Conservation (phyloP, 2,113 vertebrate species). For the Verasper variegatus region DNA sequence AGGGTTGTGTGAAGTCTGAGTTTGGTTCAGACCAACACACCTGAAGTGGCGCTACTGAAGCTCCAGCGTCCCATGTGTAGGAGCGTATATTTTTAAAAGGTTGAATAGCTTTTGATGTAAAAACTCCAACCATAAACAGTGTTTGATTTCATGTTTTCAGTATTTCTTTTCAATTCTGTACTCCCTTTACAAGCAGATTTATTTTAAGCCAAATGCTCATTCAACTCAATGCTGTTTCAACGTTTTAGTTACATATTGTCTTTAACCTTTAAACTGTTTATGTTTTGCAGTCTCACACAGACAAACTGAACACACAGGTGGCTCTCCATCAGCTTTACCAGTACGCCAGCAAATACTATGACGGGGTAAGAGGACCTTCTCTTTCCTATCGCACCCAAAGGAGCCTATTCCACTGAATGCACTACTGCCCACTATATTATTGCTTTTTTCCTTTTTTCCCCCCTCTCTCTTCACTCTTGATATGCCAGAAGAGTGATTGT, state of each 20-base stretch:
- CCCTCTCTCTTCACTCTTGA: slow-evolving; percentile 62
- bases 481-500: slow-evolving; percentile 76
- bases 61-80: no score
- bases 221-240: slow-evolving; percentile 7
- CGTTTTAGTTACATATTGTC: slow-evolving; percentile 8
- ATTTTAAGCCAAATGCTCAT: slow-evolving; percentile 1
- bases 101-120: no score
- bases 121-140: no score
- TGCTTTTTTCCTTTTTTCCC: slow-evolving; percentile 45
- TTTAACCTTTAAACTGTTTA: slow-evolving; percentile 51
- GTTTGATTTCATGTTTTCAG: no score
- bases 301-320: slow-evolving; percentile 95
- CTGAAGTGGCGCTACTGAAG: no score
- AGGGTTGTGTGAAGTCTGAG: background rate
- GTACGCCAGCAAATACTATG: slow-evolving; percentile 98
- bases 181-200: background rate
- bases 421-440: slow-evolving; percentile 74
- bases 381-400: slow-evolving; percentile 64
- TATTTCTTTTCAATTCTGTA: background rate
- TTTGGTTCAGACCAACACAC: background rate
- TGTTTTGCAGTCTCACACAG: slow-evolving; percentile 90
- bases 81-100: background rate
- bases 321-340: slow-evolving; percentile 98
- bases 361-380: slow-evolving; percentile 87
- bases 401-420: slow-evolving; percentile 71